Evolutionary conservation across 2,797 vertebrate genomes (phyloP).

Genomic region (Enteromius paludinosus): DNA sequence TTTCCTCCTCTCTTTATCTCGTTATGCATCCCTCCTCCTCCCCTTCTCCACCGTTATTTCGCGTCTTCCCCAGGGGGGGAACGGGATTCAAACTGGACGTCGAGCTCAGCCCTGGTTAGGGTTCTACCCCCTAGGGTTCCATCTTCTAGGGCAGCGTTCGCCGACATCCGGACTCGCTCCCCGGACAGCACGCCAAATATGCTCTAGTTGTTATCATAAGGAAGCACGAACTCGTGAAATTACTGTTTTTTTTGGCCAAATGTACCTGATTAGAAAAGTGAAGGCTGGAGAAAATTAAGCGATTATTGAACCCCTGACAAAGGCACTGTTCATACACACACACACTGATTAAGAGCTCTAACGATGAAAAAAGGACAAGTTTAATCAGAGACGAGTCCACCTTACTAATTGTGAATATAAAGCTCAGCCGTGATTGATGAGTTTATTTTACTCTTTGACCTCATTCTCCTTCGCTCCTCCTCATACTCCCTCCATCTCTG

Average conservation of each 20-base stretch:
- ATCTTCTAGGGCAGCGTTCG: too few species aligned
- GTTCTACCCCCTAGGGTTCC: too few species aligned
- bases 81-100: too few species aligned
- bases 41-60: too few species aligned
- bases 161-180: too few species aligned
- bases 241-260: neutral
- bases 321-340: neutral
- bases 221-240: neutral
- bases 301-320: constrained; percentile 18
- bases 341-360: constrained; percentile 76
- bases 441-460: constrained; percentile 68
- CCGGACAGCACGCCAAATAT: too few species aligned
- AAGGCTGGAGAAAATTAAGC: constrained; percentile 10
- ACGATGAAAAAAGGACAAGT: constrained; percentile 60
- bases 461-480: constrained; percentile 6
- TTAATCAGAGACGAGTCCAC: constrained; percentile 70
- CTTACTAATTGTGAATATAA: constrained; percentile 67
- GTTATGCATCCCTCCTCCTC: too few species aligned
- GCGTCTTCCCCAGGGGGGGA: too few species aligned
- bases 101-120: too few species aligned
- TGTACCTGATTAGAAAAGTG: constrained; percentile 25
- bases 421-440: constrained; percentile 73
- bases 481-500: constrained; percentile 10
- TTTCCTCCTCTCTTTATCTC: too few species aligned
- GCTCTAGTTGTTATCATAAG: too few species aligned